Base-by-base conservation (phyloP, 1,140 invertebrate genomes). In the Wasmannia auropunctata region DNA sequence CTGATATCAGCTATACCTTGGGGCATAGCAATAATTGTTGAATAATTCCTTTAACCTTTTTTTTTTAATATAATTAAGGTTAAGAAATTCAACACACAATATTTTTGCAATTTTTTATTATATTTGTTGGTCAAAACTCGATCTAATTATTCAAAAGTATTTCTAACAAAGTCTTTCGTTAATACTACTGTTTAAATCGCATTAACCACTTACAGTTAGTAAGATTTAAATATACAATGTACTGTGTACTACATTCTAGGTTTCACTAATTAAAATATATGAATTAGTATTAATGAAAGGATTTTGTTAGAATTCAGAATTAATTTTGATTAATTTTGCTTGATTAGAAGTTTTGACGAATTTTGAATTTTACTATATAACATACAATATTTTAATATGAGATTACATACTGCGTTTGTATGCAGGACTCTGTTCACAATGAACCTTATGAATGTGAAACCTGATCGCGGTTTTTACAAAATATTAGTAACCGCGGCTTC, bases 391-490 rank as follows among this genome's bases (percentile, higher is more conserved):
- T 58, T 56, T 0, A 40, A 56, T 16, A 3, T 56, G 0, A 56
- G 2, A 40, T 70, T 16, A 54, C 46, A 74, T 74, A 51, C 11
- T 60, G 14, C 14, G 54, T 85, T 69, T 91, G 86, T 85, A 72
- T 72, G 87, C 92, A 95, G 95, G 67, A 97, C 97, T 6, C 95
- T 98, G 51, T 99, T 97, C 93, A 96, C 97, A 34, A 95, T 99
- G 16, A 97, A 99, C 91, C 96, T 99, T 31, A 97, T 97, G 95
- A 96, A 97, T 87, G 96, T 97, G 28, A 98, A 98, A 86, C 97
- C 97, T 40, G 96, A 97, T 10, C 96, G 98, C 88, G 98, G 98
- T 31, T 96, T 98, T 91, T 99, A 99, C 95, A 97, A 97, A 86
- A 95, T 98, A 4, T 96, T 96, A 0, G 92, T 99, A 8, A 97